Evolutionary conservation across 2,113 vertebrate species (phyloP).

Genomic region (Proteles cristata): DNA sequence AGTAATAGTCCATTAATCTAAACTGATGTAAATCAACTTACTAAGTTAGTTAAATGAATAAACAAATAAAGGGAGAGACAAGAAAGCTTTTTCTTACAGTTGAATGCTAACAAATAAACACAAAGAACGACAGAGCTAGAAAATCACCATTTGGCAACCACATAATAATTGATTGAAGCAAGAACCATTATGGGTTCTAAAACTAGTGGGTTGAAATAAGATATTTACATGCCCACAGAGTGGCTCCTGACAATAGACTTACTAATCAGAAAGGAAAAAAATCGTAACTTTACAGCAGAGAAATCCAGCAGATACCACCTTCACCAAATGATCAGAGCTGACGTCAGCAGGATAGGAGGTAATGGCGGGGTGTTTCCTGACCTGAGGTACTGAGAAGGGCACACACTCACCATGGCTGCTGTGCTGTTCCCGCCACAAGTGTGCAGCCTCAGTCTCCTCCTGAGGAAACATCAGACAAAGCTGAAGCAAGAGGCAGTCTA

Average conservation of each 20-base stretch:
- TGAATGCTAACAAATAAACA: not conserved
- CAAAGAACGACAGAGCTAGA: not conserved
- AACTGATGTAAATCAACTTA: not conserved
- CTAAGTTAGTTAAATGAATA: not conserved
- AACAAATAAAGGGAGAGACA: not conserved
- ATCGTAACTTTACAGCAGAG: not conserved
- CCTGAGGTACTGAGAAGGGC: not conserved
- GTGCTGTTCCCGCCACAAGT: not conserved
- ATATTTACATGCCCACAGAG: not conserved
- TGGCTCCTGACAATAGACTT: not conserved
- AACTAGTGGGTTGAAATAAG: not conserved
- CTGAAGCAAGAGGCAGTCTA: not conserved
- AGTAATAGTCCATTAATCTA: not conserved
- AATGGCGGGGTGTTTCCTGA: too few relatives aligned
- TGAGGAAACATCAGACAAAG: not conserved
- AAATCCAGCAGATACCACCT: not conserved
- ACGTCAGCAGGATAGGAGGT: too few relatives aligned
- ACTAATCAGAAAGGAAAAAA: not conserved
- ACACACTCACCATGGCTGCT: fast-evolving
- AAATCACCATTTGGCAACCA: not conserved
- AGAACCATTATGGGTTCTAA: not conserved
- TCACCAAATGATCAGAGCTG: not conserved
- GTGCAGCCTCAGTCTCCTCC: not conserved
- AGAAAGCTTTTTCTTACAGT: not conserved
- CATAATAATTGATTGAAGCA: not conserved